Base-by-base conservation (phyloP, 2,113 vertebrate species). In the Oncorhynchus clarkii region DNA sequence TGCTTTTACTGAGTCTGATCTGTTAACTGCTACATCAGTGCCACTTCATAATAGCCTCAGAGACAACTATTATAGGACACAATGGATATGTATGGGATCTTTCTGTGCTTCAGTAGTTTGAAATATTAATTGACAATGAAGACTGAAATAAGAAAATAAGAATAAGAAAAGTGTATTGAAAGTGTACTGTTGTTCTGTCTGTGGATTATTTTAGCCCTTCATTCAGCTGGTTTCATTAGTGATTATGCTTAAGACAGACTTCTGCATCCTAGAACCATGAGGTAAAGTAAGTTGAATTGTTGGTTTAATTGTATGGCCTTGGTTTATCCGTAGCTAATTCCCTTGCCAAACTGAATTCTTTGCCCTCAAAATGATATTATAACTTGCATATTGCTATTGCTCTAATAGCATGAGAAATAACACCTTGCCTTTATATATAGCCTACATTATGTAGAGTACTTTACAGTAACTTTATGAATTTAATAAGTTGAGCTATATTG, bases 271-370 rank as follows among this genome's bases (percentile, higher is more conserved):
- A 13, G 60, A 74, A 49, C 69, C 78, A 65, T 66, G 70, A 72
- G 27, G 22, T 65, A 70, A 87, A 79, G 73, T 71, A 72, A 74
- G 71, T 79, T 75, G 79, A 76, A 83, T 74, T 79, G 75, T 64
- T 77, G 78, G 67, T 84, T 77, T 84, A 67, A 66, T 81, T 86
- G 76, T 76, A 76, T 67, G 72, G 80, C 75, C 79, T 78, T 72
- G 45, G 66, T 82, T 83, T 68, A 83, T 70, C 67, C 20, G 3
- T 67, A 75, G 68, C 80, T 72, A 79, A 77, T 82, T 74, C 74
- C 49, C 54, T 62, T 78, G 70, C 72, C 73, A 78, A 74, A 82
- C 39, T 65, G 66, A 83, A 85, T 82, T 79, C 74, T 22, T 80
- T 80, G 60, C 70, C 75, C 75, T 68, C 13, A 48, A 67, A 80